Percentiles rank a stretch among this genome's conserved stretches.
Conservation (phyloP, 2,113 vertebrate genomes). For the Psammodynastes pulverulentus region DNA sequence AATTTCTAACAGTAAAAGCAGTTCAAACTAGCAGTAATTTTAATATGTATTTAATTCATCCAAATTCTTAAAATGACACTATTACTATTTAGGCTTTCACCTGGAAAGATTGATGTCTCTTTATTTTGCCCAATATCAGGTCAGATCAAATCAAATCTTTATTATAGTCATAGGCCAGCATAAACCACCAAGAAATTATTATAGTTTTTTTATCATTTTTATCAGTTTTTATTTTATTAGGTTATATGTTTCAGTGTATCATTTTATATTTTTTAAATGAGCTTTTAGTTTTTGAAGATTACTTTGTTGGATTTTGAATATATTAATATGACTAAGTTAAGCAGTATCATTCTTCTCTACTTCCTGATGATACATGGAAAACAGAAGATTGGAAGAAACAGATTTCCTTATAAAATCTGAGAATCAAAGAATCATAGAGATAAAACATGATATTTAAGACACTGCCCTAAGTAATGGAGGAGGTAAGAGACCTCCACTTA, state of each 20-base stretch:
- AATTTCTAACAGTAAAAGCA: neutral
- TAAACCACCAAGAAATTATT: too few relatives aligned
- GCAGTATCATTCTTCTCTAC: too few relatives aligned
- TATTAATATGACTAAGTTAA: too few relatives aligned
- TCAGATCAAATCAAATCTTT: neutral
- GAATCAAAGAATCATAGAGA: neutral
- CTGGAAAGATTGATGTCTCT: neutral
- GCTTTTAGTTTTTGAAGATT: too few relatives aligned
- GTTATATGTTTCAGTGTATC: too few relatives aligned
- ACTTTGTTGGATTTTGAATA: too few relatives aligned
- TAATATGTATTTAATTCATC: neutral
- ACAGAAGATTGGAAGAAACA: too few relatives aligned
- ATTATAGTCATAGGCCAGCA: neutral
- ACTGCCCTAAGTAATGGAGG: neutral
- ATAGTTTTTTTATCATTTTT: too few relatives aligned
- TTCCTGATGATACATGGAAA: too few relatives aligned
- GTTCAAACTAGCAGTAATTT: neutral
- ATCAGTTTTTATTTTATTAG: too few relatives aligned
- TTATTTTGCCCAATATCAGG: neutral
- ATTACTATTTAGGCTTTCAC: neutral
- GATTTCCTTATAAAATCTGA: too few relatives aligned
- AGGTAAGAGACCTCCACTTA: neutral
- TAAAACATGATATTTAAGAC: neutral
- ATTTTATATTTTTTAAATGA: too few relatives aligned
- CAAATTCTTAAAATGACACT: neutral